Conservation (phyloP, 2,113 vertebrate species). For the Cyrtonyx montezumae region DNA sequence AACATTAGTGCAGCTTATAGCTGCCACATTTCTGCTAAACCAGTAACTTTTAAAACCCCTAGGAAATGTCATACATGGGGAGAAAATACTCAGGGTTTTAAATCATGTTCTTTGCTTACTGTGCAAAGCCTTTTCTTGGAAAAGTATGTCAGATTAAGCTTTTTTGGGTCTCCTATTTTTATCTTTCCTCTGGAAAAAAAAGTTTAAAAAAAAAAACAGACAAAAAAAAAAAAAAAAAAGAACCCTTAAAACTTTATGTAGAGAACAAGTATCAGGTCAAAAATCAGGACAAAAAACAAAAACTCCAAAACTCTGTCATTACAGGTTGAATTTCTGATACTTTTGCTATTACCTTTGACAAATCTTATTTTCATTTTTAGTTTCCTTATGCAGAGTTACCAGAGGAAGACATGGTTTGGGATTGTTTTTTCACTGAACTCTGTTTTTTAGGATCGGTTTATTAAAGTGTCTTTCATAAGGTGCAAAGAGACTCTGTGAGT, state of each 20-base stretch:
- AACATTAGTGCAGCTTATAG: neutral
- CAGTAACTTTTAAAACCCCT: conserved; percentile 20
- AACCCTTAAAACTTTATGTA: neutral
- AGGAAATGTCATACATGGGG: neutral
- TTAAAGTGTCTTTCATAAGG: neutral
- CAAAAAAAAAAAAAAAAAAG: too few species aligned
- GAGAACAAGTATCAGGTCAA: neutral
- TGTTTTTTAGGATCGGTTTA: neutral
- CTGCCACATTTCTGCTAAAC: conserved; percentile 10
- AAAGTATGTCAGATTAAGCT: neutral
- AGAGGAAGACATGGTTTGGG: fast-evolving
- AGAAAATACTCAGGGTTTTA: neutral
- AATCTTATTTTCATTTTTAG: neutral
- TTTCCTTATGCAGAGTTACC: neutral
- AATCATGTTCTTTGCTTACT: neutral
- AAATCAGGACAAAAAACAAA: neutral
- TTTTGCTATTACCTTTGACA: neutral
- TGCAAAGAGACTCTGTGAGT: neutral
- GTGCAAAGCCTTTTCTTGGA: neutral
- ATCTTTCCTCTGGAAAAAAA: neutral
- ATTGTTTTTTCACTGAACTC: neutral
- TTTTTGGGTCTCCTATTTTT: conserved; percentile 2
- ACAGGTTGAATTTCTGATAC: neutral
- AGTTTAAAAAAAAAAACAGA: neutral
- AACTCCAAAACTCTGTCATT: neutral